phyloP scores from a whole-genome alignment of 2,797 vertebrate genomes.

The Cuculus canorus region DNA sequence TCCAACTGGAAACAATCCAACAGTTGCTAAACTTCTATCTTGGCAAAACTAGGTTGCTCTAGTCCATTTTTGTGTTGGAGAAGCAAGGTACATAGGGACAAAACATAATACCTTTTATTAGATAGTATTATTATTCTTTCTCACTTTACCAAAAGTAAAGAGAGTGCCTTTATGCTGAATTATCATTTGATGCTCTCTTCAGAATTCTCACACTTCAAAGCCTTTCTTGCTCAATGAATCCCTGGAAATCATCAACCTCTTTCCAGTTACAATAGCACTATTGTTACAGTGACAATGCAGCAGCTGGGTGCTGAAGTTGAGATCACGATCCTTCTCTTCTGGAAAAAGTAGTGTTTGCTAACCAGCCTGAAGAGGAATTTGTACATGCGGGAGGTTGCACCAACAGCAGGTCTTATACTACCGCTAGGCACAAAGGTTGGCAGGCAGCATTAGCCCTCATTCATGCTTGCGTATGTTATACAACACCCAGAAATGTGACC shows the following conservation, averaged over 20 bases:
- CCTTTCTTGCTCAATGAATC: neutral
- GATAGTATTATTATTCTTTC: neutral
- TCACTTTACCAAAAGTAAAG: neutral
- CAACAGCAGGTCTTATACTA: neutral
- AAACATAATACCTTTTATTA: neutral
- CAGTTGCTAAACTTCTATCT: neutral
- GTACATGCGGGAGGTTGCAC: neutral
- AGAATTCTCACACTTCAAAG: neutral
- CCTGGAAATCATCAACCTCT: neutral
- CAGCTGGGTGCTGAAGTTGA: neutral
- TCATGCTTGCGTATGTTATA: neutral
- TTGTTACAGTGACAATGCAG: neutral
- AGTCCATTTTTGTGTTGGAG: neutral
- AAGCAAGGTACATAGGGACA: neutral
- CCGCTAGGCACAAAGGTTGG: neutral
- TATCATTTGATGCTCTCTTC: neutral
- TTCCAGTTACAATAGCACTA: neutral
- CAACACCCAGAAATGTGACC: neutral
- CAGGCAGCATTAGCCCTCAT: neutral
- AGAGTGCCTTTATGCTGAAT: neutral
- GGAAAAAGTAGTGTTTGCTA: neutral
- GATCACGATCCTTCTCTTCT: neutral
- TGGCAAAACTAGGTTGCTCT: neutral
- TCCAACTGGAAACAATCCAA: neutral
- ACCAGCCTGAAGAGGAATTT: neutral